Evolutionary conservation across 23 tunicate species (phyloP), one percentile per base, ranked within the genome.

Genomic region (Halocynthia roretzi): DNA sequence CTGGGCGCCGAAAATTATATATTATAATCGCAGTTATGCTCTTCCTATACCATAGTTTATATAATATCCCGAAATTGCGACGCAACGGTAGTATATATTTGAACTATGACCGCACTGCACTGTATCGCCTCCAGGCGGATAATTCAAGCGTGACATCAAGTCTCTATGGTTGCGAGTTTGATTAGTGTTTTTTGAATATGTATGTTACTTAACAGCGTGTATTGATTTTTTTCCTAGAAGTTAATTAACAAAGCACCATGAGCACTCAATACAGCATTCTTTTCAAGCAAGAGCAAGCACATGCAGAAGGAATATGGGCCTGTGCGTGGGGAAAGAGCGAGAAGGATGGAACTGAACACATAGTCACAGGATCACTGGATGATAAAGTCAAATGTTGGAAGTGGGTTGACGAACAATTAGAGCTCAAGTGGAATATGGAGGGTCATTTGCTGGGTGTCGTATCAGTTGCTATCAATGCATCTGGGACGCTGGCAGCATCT

Each of bases 301-400:
- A 94, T 73, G 99, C 84, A 74, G 99, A 94, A 62, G 99, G 93
- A 15, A 94, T 94, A 22, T 94, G 99, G 99, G 76, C 84, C 10
- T 88, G 94, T 82, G 95, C 95, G n/a, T 94, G 99, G 99, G 99
- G 87, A 8, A 94, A 82, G 53, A 88, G 85, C 82, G 95, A 87
- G 58, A 82, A 88, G 61, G 87, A 85, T 81, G 99, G 99, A 8
- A 81, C 83, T 19, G 99, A 94, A 65, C 90, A 84, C 83, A 94
- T 94, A n/a, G 85, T 94, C 8, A 94, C 96, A 15, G 99, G 99
- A n/a, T 79, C 95, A 54, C 79, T 88, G 9, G 99, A 94, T 77
- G 92, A 94, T 63, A 87, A 87, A 77, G 91, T 87, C 8, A 84
- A 94, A 65, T 87, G 99, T 77, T 94, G 99, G 99, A 94, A 94